Evolutionary conservation across 2,113 vertebrate genomes (phyloP).

Genomic region (Ptyas mucosa): DNA sequence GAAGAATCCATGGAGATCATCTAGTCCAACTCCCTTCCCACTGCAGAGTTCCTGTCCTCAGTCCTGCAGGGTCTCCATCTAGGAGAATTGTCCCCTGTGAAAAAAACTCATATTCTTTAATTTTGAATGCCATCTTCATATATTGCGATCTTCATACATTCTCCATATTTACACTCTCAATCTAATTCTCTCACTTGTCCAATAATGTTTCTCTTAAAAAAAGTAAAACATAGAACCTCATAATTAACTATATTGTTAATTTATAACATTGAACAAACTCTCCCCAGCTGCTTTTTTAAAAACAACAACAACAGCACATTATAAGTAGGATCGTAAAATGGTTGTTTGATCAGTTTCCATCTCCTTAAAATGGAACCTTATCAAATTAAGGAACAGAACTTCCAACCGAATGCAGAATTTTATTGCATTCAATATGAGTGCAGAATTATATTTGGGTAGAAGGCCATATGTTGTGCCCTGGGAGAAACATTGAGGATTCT

Average conservation of each 20-base stretch:
- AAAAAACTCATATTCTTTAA: neutral
- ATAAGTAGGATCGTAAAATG: neutral
- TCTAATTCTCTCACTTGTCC: neutral
- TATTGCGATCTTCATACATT: neutral
- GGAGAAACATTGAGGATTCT: neutral
- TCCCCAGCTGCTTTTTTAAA: neutral
- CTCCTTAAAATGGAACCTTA: neutral
- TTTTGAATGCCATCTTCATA: neutral
- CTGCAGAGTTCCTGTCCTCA: neutral
- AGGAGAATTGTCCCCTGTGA: neutral
- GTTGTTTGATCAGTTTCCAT: constrained; percentile 5
- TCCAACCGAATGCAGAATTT: neutral
- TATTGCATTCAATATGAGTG: neutral
- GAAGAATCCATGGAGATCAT: neutral
- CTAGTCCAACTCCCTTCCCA: neutral
- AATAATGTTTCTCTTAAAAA: neutral
- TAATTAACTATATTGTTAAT: neutral
- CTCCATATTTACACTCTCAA: neutral
- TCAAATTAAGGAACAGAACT: neutral
- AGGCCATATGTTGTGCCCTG: neutral
- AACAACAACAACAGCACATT: neutral
- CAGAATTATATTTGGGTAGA: neutral
- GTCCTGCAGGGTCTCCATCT: neutral
- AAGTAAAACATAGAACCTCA: neutral
- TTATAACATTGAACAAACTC: neutral